These are phyloP conservation scores for Tineola bisselliella DNA, from an alignment of 2,888 invertebrate species.

Conservation along the genomic window DNA sequence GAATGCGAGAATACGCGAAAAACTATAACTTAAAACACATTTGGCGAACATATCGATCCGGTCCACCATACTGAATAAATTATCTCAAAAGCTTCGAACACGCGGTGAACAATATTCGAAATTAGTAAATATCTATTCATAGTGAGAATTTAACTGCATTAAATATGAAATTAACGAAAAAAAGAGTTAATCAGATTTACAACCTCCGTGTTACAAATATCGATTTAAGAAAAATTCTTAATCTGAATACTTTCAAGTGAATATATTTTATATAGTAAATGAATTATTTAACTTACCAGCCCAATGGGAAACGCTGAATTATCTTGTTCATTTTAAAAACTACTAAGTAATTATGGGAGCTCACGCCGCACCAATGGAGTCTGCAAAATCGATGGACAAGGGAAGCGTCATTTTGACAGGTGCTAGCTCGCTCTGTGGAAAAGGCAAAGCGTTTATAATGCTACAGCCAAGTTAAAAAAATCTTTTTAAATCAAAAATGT, in stretches of 20 bases:
- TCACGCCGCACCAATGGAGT: background rate
- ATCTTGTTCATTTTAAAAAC: background rate
- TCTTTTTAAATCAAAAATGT: too few species aligned
- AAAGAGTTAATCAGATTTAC: background rate
- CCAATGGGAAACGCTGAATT: background rate
- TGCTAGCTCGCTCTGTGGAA: background rate
- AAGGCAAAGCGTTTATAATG: background rate
- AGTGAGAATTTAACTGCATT: background rate
- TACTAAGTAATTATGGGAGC: background rate
- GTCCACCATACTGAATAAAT: constrained; percentile 6
- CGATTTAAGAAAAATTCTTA: background rate
- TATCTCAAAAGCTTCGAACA: background rate
- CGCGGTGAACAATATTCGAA: background rate
- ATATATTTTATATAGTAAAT: background rate
- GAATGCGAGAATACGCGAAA: background rate
- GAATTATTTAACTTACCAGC: background rate
- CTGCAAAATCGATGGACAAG: background rate
- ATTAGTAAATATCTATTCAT: background rate
- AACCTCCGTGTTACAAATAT: background rate
- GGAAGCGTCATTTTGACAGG: background rate
- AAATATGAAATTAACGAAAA: background rate
- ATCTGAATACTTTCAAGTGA: background rate
- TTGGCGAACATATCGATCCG: constrained; percentile 1
- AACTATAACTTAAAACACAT: background rate
- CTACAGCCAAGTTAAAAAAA: background rate